A percentile compares a stretch with the other conserved stretches of the same genome.
Evolutionary conservation across 1,140 invertebrate species (phyloP).

Genomic region (Drosophila takahashii): DNA sequence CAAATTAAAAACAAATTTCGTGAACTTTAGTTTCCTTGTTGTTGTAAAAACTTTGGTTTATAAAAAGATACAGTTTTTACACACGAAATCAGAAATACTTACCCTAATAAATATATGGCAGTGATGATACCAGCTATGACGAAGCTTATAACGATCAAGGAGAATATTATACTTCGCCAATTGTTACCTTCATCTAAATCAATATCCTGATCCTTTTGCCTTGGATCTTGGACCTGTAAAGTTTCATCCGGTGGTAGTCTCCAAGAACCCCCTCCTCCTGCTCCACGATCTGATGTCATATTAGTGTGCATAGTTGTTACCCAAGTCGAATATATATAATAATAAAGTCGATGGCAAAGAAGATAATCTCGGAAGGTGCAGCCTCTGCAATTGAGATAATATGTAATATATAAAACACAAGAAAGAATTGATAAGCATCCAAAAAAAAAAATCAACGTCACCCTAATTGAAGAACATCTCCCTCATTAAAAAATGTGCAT

Average conservation of each 20-base stretch:
- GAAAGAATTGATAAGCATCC: too few relatives aligned
- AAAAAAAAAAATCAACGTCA: too few relatives aligned
- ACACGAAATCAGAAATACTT: constrained; percentile 7
- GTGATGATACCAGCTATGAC: constrained; percentile 93
- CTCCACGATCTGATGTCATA: constrained; percentile 90
- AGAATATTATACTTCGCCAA: constrained; percentile 94
- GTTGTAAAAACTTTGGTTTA: too few relatives aligned
- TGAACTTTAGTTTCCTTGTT: too few relatives aligned
- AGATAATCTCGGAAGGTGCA: neutral
- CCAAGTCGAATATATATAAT: neutral
- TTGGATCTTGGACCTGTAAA: constrained; percentile 93
- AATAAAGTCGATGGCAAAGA: neutral
- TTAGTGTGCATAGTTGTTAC: constrained; percentile 90
- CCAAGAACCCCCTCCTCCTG: constrained; percentile 90
- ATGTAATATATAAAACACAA: too few relatives aligned
- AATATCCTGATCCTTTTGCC: constrained; percentile 89
- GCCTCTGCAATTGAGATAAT: neutral
- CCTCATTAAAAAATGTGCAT: too few relatives aligned
- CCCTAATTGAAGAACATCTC: too few relatives aligned
- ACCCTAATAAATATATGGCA: constrained; percentile 93
- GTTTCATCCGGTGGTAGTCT: constrained; percentile 94
- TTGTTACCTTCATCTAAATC: constrained; percentile 91
- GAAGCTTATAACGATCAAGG: constrained; percentile 92
- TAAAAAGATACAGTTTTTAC: too few relatives aligned
- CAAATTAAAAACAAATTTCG: too few relatives aligned